Percentiles rank a stretch among this genome's conserved stretches.
Conservation (phyloP, 2,888 invertebrate species). For the Idaea aversata region DNA sequence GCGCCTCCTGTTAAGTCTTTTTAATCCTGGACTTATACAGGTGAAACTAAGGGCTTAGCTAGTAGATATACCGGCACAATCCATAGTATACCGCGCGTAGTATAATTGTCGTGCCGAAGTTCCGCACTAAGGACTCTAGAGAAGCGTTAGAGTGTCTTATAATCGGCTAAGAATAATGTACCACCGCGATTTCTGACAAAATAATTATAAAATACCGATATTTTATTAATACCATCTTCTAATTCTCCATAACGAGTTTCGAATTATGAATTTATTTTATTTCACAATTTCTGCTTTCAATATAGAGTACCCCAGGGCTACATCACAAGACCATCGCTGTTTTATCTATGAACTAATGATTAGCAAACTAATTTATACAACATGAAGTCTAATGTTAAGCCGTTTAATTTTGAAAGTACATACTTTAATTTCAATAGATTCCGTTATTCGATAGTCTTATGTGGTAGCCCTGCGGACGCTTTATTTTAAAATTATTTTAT, state of each 20-base stretch:
- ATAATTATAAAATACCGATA: background rate
- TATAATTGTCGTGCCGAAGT: constrained; percentile 13
- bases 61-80: background rate
- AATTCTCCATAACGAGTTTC: background rate
- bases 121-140: constrained; percentile 14
- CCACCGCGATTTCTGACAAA: constrained; percentile 3
- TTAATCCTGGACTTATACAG: too few relatives aligned
- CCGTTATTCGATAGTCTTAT: background rate
- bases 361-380: constrained; percentile 16
- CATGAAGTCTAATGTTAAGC: constrained; percentile 27
- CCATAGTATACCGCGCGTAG: background rate
- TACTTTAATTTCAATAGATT: constrained; percentile 16
- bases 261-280: background rate
- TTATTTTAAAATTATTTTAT: background rate
- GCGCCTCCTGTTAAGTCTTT: too few relatives aligned
- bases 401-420: constrained; percentile 20
- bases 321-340: constrained; percentile 25
- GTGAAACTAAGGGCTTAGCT: too few relatives aligned
- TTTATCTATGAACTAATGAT: constrained; percentile 23
- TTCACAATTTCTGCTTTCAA: background rate
- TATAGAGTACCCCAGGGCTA: constrained; percentile 29
- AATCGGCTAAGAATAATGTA: constrained; percentile 12
- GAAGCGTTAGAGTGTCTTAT: constrained; percentile 12
- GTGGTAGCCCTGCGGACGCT: background rate
- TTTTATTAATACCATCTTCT: background rate